Evolutionary conservation across 2,797 vertebrate genomes (phyloP).

Genomic region (Tamandua tetradactyla): DNA sequence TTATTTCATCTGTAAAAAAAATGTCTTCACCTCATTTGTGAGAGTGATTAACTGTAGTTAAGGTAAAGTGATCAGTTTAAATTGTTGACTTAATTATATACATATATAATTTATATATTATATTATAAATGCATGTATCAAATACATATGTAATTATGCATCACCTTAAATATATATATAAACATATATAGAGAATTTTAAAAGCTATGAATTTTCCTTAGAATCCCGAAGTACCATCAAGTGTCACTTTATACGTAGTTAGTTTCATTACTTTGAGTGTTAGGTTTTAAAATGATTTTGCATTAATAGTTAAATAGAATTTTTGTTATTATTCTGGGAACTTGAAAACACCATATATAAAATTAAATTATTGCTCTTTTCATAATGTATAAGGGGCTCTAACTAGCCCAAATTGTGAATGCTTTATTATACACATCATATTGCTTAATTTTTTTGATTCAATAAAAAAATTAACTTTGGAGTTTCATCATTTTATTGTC

Average conservation of each 20-base stretch:
- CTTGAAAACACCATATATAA: neutral
- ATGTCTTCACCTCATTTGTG: neutral
- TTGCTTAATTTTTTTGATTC: neutral
- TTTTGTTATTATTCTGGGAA: neutral
- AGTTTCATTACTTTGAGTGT: neutral
- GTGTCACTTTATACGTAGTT: neutral
- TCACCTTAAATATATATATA: neutral
- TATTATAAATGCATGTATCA: too few species aligned
- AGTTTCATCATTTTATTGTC: neutral
- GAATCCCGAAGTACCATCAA: neutral
- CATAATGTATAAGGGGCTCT: neutral
- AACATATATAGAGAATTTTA: neutral
- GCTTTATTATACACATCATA: neutral
- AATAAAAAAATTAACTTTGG: neutral
- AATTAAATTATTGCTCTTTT: neutral
- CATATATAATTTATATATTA: too few species aligned
- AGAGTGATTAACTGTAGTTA: conserved; percentile 10
- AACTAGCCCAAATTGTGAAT: neutral
- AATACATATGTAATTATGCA: neutral
- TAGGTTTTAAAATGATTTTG: neutral
- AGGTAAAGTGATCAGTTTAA: neutral
- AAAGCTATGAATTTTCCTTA: neutral
- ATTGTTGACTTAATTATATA: neutral
- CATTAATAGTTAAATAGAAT: neutral
- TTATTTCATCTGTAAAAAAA: neutral